A percentile compares a stretch with the other conserved stretches of the same genome.
Conservation (phyloP, 2,888 invertebrate genomes). For the Hypsopygia costalis region DNA sequence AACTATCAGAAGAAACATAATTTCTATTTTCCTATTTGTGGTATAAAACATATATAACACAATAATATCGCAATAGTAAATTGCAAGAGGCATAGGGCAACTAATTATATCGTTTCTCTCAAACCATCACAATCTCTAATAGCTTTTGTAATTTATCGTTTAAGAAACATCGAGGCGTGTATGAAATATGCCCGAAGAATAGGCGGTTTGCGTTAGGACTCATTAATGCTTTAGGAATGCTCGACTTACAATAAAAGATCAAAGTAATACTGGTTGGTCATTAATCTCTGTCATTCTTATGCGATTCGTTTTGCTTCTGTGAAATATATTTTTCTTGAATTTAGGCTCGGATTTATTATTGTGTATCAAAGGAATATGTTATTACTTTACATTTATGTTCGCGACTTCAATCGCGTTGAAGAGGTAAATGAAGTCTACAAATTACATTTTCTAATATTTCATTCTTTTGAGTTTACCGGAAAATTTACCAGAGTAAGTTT, state of each 20-base stretch:
- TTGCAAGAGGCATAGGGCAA: constrained; percentile 7
- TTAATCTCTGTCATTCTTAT: constrained; percentile 7
- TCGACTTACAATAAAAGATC: constrained; percentile 8
- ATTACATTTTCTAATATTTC: no score
- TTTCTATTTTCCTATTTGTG: no score
- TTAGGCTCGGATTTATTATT: not conserved
- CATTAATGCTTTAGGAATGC: constrained; percentile 6
- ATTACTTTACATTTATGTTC: no score
- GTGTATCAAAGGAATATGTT: no score
- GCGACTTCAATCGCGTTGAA: no score
- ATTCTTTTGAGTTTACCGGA: no score
- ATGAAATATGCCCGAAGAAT: constrained; percentile 8
- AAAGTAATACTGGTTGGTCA: constrained; percentile 1
- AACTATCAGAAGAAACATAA: no score
- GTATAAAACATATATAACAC: not conserved
- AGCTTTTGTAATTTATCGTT: constrained; percentile 11
- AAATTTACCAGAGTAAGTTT: no score
- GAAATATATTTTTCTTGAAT: not conserved
- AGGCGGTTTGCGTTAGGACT: constrained; percentile 3
- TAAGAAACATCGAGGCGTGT: constrained; percentile 9
- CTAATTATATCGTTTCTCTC: constrained; percentile 10
- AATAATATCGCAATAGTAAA: constrained; percentile 1
- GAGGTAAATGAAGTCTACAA: no score
- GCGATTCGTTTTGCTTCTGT: constrained; percentile 2
- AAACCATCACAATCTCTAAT: constrained; percentile 10